A percentile compares a stretch with the other conserved stretches of the same genome.
These are phyloP conservation scores for Eumaeus atala DNA, from an alignment of 1,140 invertebrate species.

Conservation along the genomic window DNA sequence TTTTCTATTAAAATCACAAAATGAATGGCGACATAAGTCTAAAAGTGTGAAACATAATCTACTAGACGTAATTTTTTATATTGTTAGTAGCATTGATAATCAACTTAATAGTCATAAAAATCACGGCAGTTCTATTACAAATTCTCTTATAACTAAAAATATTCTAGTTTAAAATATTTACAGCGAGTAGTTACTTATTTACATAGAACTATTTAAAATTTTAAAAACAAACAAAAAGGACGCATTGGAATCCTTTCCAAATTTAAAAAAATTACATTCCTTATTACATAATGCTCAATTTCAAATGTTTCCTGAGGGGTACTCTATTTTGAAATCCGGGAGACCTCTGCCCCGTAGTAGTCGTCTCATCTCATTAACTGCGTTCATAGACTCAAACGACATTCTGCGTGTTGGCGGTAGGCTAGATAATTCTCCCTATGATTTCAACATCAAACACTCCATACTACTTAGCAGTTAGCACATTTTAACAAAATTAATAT, in stretches of 20 bases:
- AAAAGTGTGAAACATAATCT: conserved; percentile 11
- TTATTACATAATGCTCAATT: conserved; percentile 19
- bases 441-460: conserved; percentile 24
- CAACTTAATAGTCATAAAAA: conserved; percentile 9
- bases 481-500: conserved; percentile 18
- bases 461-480: conserved; percentile 23
- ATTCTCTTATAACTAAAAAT: conserved; percentile 14
- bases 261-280: conserved; percentile 17
- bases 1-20: conserved; percentile 15
- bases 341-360: conserved; percentile 2
- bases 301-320: conserved; percentile 23
- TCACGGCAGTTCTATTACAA: conserved; percentile 5
- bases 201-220: conserved; percentile 22
- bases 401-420: conserved; percentile 29
- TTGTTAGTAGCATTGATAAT: conserved; percentile 2
- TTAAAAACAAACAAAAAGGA: too few relatives aligned
- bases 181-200: conserved; percentile 20
- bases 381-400: conserved; percentile 22
- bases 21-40: conserved; percentile 17
- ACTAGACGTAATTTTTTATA: conserved; percentile 9
- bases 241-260: conserved; percentile 13
- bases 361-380: too few relatives aligned
- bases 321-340: conserved; percentile 17
- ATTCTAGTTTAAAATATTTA: conserved; percentile 19
- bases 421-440: conserved; percentile 24